Evolutionary conservation across 2,113 vertebrate species (phyloP).

Genomic region (Mus spicilegus): DNA sequence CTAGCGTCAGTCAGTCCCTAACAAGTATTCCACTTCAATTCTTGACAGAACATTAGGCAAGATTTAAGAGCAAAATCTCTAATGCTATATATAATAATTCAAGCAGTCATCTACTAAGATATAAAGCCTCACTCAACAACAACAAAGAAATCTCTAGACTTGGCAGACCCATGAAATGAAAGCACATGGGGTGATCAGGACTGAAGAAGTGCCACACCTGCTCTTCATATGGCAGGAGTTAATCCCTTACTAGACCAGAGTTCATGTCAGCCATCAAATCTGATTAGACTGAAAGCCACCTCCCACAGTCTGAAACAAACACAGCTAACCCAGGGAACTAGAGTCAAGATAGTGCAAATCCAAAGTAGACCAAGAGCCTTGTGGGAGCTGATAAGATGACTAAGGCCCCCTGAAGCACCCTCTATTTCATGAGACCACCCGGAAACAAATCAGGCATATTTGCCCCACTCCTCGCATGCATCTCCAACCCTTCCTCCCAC

Average conservation of each 20-base stretch:
- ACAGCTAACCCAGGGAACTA: background rate
- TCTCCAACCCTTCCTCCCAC: background rate
- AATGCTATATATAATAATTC: background rate
- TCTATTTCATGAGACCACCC: background rate
- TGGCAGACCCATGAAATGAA: background rate
- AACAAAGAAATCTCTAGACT: background rate
- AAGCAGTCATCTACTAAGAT: too few relatives aligned
- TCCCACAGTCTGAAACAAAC: background rate
- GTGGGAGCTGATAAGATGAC: background rate
- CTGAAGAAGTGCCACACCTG: background rate
- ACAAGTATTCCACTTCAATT: background rate
- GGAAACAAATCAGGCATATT: background rate
- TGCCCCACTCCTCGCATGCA: background rate
- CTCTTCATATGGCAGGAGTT: background rate
- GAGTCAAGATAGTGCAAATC: background rate
- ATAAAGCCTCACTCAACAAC: background rate
- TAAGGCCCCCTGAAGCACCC: background rate
- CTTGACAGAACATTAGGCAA: background rate
- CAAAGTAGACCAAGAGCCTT: background rate
- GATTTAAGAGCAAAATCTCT: background rate
- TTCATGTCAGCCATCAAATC: background rate
- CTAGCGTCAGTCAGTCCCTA: background rate
- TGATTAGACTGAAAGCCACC: background rate
- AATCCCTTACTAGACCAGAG: background rate
- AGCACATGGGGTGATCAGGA: background rate